A percentile compares a stretch with the other conserved stretches of the same genome.
phyloP scores from a whole-genome alignment of 2,113 vertebrate species.

The Maccullochella peelii region DNA sequence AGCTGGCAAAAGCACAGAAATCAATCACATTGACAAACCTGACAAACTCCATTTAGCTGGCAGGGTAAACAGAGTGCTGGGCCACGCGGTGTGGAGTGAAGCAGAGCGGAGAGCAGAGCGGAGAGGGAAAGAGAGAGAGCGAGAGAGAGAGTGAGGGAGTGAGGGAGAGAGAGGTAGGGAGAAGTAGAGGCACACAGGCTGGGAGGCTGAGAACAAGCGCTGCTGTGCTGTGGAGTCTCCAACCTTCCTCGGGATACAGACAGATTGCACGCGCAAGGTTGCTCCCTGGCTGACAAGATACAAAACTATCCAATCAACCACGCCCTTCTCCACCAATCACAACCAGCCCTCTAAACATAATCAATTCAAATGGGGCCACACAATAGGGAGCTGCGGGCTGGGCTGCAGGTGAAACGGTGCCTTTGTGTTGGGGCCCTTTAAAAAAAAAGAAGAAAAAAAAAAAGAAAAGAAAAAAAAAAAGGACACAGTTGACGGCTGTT shows the following conservation, averaged over 20 bases:
- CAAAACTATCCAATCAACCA: conserved; percentile 95
- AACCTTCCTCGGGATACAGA: conserved; percentile 91
- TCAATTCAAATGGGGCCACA: conserved; percentile 93
- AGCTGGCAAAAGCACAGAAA: conserved; percentile 86
- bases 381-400: conserved; percentile 86
- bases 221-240: conserved; percentile 87
- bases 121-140: conserved; percentile 70
- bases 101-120: conserved; percentile 78
- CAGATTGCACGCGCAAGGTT: conserved; percentile 93
- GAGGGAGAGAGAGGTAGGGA: conserved; percentile 42
- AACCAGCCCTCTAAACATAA: conserved; percentile 92
- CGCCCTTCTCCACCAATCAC: conserved; percentile 97
- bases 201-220: conserved; percentile 69
- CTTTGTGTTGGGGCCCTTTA: conserved; percentile 85
- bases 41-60: conserved; percentile 98
- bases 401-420: conserved; percentile 91
- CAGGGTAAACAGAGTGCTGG: conserved; percentile 91
- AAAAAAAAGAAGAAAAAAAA: conserved; percentile 77
- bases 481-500: conserved; percentile 88
- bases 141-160: conserved; percentile 58
- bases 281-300: conserved; percentile 93
- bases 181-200: conserved; percentile 49
- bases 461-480: conserved; percentile 67
- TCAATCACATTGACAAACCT: conserved; percentile 95
- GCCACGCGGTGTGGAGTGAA: conserved; percentile 88